Percentiles rank a stretch among this genome's conserved stretches.
Conservation (phyloP, 1,140 invertebrate genomes). For the Leptinotarsa defecta region DNA sequence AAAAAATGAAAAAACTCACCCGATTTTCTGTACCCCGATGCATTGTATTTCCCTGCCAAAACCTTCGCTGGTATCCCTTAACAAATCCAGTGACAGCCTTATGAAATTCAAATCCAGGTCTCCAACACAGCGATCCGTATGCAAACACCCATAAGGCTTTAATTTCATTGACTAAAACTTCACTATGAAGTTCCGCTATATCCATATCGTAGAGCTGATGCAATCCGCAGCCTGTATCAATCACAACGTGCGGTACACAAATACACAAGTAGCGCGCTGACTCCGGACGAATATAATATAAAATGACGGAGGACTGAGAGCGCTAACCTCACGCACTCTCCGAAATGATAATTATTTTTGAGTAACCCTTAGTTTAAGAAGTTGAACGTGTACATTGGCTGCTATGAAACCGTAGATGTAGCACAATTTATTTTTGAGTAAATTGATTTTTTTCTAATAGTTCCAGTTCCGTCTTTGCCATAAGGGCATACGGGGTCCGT, state of each 20-base stretch:
- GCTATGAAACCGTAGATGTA: no score
- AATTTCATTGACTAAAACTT: slow-evolving; percentile 45
- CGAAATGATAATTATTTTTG: no score
- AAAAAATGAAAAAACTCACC: slow-evolving; percentile 60
- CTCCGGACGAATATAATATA: no score
- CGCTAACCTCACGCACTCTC: no score
- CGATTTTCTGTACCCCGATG: slow-evolving; percentile 79
- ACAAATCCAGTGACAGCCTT: slow-evolving; percentile 74
- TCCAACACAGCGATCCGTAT: slow-evolving; percentile 86
- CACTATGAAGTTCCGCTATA: slow-evolving; percentile 35
- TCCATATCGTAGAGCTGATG: slow-evolving; percentile 22
- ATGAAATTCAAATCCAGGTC: slow-evolving; percentile 79
- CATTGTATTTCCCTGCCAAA: slow-evolving; percentile 86
- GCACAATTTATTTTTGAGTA: no score
- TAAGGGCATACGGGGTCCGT: no score
- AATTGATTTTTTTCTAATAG: no score
- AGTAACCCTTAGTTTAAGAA: no score
- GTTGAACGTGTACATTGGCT: no score
- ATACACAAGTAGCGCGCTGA: slow-evolving; percentile 3
- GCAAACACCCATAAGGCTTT: slow-evolving; percentile 77
- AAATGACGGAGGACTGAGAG: no score
- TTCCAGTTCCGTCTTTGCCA: no score
- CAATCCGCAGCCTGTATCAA: slow-evolving; percentile 7
- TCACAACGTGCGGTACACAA: slow-evolving; percentile 2
- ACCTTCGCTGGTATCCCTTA: slow-evolving; percentile 75